phyloP scores from a whole-genome alignment of 2,888 invertebrate genomes.

The Leptodirus hochenwartii region DNA sequence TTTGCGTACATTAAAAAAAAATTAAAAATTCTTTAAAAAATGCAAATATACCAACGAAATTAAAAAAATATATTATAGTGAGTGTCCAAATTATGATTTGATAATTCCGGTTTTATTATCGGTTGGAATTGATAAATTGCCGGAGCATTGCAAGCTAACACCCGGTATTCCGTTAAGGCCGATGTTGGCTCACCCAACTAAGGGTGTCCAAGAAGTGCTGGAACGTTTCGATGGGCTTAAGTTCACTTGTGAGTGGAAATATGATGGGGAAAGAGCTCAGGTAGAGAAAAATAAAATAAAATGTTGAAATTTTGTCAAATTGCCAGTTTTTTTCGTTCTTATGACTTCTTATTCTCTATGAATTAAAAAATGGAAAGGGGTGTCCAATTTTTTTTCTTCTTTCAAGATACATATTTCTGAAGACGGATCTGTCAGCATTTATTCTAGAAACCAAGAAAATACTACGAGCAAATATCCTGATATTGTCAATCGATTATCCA shows the following conservation, averaged over 20 bases:
- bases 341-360: too few species aligned
- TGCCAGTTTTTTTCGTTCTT: slow-evolving; percentile 11
- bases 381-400: too few species aligned
- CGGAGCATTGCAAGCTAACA: slow-evolving; percentile 64
- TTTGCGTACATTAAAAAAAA: too few species aligned
- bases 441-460: slow-evolving; percentile 91
- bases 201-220: slow-evolving; percentile 78
- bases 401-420: slow-evolving; percentile 53
- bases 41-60: not conserved
- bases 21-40: slow-evolving; percentile 4
- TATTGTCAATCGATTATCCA: slow-evolving; percentile 52
- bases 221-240: slow-evolving; percentile 48
- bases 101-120: slow-evolving; percentile 62
- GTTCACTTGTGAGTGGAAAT: slow-evolving; percentile 98
- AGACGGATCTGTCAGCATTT: slow-evolving; percentile 57
- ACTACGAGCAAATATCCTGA: slow-evolving; percentile 94
- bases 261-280: slow-evolving; percentile 97
- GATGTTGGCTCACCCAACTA: slow-evolving; percentile 97
- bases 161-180: slow-evolving; percentile 93
- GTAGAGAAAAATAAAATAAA: slow-evolving; percentile 25
- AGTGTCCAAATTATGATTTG: slow-evolving; percentile 86
- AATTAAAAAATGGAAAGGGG: too few species aligned
- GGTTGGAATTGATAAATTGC: slow-evolving; percentile 57
- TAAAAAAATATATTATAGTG: slow-evolving; percentile 36
- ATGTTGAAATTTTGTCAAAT: too few species aligned